phyloP scores from a whole-genome alignment of 2,797 vertebrate species.

The Sciaenops ocellatus region DNA sequence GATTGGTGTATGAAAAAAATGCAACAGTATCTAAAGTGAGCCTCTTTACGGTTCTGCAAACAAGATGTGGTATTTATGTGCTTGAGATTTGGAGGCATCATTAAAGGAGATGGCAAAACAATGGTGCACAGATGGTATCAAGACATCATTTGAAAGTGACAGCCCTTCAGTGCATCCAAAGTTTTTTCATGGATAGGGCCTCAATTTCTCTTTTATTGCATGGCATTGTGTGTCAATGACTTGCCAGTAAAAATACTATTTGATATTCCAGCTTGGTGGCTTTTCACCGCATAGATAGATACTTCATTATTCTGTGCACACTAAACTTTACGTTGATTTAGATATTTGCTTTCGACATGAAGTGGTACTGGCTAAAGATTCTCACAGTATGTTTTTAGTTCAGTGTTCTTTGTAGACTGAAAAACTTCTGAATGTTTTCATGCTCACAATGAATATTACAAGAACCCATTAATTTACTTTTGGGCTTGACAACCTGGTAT shows the following conservation, averaged over 20 bases:
- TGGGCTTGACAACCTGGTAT: background rate
- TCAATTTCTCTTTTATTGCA: constrained; percentile 29
- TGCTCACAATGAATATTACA: background rate
- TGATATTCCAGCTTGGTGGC: background rate
- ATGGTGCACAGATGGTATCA: constrained; percentile 42
- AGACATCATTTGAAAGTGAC: constrained; percentile 46
- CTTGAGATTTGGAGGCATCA: constrained; percentile 47
- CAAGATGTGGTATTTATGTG: constrained; percentile 50
- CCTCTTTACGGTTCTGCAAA: constrained; percentile 42
- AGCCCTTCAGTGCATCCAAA: constrained; percentile 10
- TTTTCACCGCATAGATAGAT: background rate
- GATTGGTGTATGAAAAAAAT: constrained; percentile 45
- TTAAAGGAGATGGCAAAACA: constrained; percentile 34
- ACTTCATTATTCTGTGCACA: background rate
- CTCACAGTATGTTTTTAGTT: background rate
- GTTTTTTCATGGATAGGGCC: constrained; percentile 14
- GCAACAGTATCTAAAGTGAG: constrained; percentile 27
- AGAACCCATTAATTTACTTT: background rate
- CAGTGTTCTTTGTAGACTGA: background rate
- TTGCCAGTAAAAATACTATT: constrained; percentile 17
- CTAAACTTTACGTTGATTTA: background rate
- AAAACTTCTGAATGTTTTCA: background rate
- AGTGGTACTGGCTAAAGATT: too few species aligned
- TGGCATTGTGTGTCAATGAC: constrained; percentile 23
- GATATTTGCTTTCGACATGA: constrained; percentile 6